Evolutionary conservation across 2,888 invertebrate species (phyloP).

Genomic region (Plebejus anna): DNA sequence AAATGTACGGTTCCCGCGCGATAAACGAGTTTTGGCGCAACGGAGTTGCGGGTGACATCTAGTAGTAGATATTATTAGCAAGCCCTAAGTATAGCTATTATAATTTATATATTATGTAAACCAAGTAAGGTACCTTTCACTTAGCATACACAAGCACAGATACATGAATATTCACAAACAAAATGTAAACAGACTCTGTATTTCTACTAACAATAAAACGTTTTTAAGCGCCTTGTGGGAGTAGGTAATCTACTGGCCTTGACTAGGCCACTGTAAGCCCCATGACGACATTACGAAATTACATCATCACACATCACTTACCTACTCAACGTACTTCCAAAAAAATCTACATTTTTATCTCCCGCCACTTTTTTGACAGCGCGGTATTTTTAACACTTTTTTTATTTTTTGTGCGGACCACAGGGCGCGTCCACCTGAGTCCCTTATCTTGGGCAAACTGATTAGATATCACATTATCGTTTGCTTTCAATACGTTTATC

Average conservation of each 20-base stretch:
- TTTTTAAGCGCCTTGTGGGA: conserved; percentile 2
- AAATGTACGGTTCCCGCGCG: too few species aligned
- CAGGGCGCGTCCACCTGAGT: neutral
- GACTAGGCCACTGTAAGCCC: neutral
- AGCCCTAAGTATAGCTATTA: neutral
- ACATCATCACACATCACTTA: neutral
- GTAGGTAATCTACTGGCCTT: neutral
- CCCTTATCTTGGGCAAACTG: conserved; percentile 10
- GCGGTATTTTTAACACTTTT: neutral
- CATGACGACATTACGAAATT: neutral
- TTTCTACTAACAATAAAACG: neutral
- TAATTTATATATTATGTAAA: too few species aligned
- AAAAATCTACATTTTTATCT: neutral
- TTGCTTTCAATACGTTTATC: conserved; percentile 11
- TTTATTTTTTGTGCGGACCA: neutral
- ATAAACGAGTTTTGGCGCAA: too few species aligned
- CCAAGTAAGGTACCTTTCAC: neutral
- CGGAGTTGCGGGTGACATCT: too few species aligned
- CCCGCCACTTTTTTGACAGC: neutral
- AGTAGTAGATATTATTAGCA: too few species aligned
- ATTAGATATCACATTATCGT: conserved; percentile 10
- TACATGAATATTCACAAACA: neutral
- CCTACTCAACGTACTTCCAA: neutral
- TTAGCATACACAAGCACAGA: neutral
- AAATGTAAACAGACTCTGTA: neutral